Conservation (phyloP, 2,797 vertebrate genomes). For the Tenualosa ilisha region DNA sequence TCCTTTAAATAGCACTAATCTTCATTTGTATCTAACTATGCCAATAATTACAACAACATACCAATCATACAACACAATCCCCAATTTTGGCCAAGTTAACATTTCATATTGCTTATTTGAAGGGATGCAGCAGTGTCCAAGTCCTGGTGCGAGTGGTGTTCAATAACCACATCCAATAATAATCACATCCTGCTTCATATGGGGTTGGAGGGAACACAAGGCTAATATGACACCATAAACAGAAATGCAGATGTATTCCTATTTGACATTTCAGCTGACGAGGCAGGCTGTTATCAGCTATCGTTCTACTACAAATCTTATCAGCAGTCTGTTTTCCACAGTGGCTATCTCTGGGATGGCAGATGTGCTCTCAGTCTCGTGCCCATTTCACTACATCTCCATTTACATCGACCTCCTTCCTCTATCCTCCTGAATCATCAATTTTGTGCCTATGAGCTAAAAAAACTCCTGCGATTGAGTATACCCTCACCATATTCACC, state of each 20-base stretch:
- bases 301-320: background rate
- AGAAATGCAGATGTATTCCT: background rate
- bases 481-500: conserved; percentile 36
- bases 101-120: background rate
- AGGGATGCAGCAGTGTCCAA: background rate
- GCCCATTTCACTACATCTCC: background rate
- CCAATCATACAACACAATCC: too few species aligned
- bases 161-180: background rate
- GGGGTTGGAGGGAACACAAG: background rate
- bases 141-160: too few species aligned
- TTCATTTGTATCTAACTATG: too few species aligned
- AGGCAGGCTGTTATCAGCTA: conserved; percentile 12
- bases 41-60: too few species aligned
- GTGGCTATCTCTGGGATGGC: background rate
- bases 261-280: conserved; percentile 19
- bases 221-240: background rate
- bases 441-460: conserved; percentile 24
- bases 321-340: background rate
- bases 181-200: background rate
- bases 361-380: background rate
- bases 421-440: conserved; percentile 31
- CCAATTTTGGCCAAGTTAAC: background rate
- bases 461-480: conserved; percentile 32
- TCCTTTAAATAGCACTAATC: too few species aligned
- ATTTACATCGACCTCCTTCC: conserved; percentile 12